Evolutionary conservation across 1,140 invertebrate species (phyloP), one percentile per base, ranked within the genome.

Genomic region (Bombus cullumanus): DNA sequence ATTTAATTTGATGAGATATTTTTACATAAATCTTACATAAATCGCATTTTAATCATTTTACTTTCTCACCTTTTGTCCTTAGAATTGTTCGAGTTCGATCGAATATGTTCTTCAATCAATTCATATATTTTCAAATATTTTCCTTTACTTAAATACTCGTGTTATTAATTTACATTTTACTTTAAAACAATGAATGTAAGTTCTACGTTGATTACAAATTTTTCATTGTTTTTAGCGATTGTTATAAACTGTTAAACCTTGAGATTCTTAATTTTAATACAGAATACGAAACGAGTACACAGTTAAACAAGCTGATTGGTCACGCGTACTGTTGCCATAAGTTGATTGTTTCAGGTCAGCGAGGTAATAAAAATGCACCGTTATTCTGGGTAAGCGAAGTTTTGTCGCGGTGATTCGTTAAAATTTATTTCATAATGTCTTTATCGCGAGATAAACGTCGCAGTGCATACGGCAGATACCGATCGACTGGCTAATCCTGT

Each of bases 341-440:
- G 69, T 41, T 79, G 88, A 89, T 89, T 89, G 87, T 88, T 89
- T 77, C 80, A 53, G 87, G 80, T 72, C 87, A 75, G 39, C 76
- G 64, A 66, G 83, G 81, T 86, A 90, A 90, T 90, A 86, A 88
- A 90, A 86, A 83, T 64, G 80, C 83, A 88, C 83, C 86, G 82
- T 89, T 88, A 87, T 41, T 75, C 80, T 15, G 57, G 28, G 28
- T 31, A 41, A 85, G 41, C 47, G 31, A 75, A 82, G 85, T 87
- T 87, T 89, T 79, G 78, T 72, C 66, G 64, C 57, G 79, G 25
- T 22, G 37, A 85, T 82, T 78, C 39, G 59, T 88, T 87, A 80
- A 83, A 85, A 75, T 71, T 59, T 53, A n/a, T 62, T 62, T 25
- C 28, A 12, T 28, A 62, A 62, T 62, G 47, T 69, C 75, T 79